Percentiles rank a stretch among this genome's conserved stretches.
phyloP scores from a whole-genome alignment of 2,888 invertebrate species.

The Monoplex corrugatus region DNA sequence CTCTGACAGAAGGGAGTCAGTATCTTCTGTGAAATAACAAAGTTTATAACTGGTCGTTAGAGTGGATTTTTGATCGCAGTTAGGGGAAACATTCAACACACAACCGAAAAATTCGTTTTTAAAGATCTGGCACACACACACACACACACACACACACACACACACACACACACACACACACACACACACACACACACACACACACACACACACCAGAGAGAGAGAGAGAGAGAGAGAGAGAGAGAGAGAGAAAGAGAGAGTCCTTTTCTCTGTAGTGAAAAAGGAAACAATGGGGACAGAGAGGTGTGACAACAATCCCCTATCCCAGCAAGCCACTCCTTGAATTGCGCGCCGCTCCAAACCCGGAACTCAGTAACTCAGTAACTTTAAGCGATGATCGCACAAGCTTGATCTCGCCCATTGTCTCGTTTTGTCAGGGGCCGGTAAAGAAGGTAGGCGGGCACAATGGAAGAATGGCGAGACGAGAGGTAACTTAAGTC shows the following conservation, averaged over 20 bases:
- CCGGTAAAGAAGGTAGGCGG: neutral
- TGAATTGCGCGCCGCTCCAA: neutral
- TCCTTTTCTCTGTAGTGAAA: neutral
- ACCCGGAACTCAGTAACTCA: constrained; percentile 25
- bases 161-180: neutral
- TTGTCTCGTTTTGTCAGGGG: constrained; percentile 41
- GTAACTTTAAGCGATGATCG: constrained; percentile 40
- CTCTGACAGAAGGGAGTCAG: too few relatives aligned
- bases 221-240: constrained; percentile 14
- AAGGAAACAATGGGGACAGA: neutral
- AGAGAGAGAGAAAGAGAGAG: constrained; percentile 26
- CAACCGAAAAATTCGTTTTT: too few relatives aligned
- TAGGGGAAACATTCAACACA: too few relatives aligned
- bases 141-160: neutral
- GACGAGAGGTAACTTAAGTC: constrained; percentile 29
- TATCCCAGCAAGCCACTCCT: neutral
- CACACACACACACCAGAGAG: neutral
- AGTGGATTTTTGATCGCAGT: too few relatives aligned
- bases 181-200: constrained; percentile 2
- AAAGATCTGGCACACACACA: neutral
- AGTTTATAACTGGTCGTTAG: too few relatives aligned
- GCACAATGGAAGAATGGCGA: neutral
- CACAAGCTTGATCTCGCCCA: constrained; percentile 31
- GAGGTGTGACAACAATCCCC: neutral
- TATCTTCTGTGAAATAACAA: too few relatives aligned